Base-by-base conservation (phyloP, 2,888 invertebrate species). In the Nezara viridula region DNA sequence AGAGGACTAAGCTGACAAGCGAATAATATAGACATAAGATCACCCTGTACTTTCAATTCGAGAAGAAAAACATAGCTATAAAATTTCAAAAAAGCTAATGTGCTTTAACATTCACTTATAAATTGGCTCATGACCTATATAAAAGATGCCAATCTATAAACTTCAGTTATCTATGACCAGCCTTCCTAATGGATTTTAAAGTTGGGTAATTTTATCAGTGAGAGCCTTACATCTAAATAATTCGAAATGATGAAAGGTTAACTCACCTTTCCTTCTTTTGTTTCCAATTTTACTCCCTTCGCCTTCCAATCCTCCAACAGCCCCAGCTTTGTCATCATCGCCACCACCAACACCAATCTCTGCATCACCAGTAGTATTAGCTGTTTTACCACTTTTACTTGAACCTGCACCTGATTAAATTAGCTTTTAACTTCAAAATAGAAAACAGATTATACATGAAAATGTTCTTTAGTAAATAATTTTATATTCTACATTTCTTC, bases 311-410 rank as follows among this genome's bases (percentile, higher is more conserved):
- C 24, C 47, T 88, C 49, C 40, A 85, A 50, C 32, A 73, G 66
- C 32, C 66, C 16, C 66, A 37, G 66, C 19, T 73, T 73, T 73
- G 16, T 73, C 66, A 19, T 73, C 66, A 32, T 81, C 77, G n/a
- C 49, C 88, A 32, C 49, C 88, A 32, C 37, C 88, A n/a, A 37
- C 85, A 37, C 44, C 81, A 14, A 24, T 88, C 27, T 85, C 88
- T 37, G 85, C 37, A 44, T 85, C 88, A 77, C 52, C 88, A 40
- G 52, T 49, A 32, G 88, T 2, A 66, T 66, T 88, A 27, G 88
- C 32, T n/a, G 88, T 73, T 88, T 88, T 88, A n/a, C 37, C 85
- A 52, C 81, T 77, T 88, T 88, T 88, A 85, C 88, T 88, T 21
- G 88, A 88, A 66, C 88, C 55, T 60, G 88, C 77, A 88, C 88